Evolutionary conservation across 2,113 vertebrate species (phyloP).

Genomic region (Nerophis lumbriciformis): DNA sequence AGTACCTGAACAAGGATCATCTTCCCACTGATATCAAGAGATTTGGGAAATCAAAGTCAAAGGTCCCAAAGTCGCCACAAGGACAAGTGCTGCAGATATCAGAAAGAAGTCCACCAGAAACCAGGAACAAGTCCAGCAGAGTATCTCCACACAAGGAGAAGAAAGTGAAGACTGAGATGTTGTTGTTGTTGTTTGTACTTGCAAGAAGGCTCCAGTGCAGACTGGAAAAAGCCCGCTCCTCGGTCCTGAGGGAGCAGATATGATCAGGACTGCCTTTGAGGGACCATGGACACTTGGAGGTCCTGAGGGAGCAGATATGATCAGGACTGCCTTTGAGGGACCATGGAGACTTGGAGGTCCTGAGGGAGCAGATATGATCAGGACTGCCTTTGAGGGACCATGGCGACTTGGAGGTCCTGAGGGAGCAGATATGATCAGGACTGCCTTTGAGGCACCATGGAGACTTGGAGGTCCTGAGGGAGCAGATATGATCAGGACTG

Average conservation of each 20-base stretch:
- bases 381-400: slow-evolving; percentile 54
- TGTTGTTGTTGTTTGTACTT: slow-evolving; percentile 3
- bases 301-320: slow-evolving; percentile 54
- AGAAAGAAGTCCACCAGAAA: no score
- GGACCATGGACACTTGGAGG: slow-evolving; percentile 48
- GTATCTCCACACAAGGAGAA: slow-evolving; percentile 37
- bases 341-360: slow-evolving; percentile 52
- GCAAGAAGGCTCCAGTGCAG: slow-evolving; percentile 16
- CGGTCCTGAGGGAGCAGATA: slow-evolving; percentile 45
- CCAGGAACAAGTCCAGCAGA: no score
- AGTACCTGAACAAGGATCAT: no score
- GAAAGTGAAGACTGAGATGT: not conserved
- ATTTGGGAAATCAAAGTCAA: no score
- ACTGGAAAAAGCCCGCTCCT: slow-evolving; percentile 47
- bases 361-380: slow-evolving; percentile 56
- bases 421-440: slow-evolving; percentile 55
- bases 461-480: slow-evolving; percentile 58
- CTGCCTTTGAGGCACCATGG: slow-evolving; percentile 46
- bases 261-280: slow-evolving; percentile 60
- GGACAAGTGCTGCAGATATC: no score
- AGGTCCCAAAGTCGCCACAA: no score
- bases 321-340: slow-evolving; percentile 58
- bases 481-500: slow-evolving; percentile 62
- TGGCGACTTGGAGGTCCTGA: slow-evolving; percentile 59
- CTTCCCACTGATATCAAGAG: no score